A percentile compares a stretch with the other conserved stretches of the same genome.
phyloP scores from a whole-genome alignment of 2,797 vertebrate species.

The Anas flavirostris region DNA sequence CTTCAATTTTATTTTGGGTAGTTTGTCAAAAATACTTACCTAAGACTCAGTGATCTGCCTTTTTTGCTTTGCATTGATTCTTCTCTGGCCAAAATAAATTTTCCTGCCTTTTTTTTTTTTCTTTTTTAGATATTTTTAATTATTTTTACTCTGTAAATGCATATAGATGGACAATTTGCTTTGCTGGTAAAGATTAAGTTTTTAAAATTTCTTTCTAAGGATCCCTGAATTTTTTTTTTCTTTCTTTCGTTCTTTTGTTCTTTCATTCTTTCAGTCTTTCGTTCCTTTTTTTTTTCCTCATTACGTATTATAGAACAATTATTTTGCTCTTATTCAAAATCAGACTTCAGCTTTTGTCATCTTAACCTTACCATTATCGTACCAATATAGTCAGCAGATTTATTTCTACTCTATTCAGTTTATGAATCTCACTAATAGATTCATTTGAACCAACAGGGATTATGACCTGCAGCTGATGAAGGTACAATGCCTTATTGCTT shows the following conservation, averaged over 20 bases:
- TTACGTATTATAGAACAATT: background rate
- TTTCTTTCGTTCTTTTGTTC: background rate
- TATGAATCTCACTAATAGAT: background rate
- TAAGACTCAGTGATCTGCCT: background rate
- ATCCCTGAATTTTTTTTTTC: background rate
- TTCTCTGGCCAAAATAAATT: background rate
- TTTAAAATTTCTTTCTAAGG: background rate
- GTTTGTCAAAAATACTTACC: background rate
- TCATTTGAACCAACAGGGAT: background rate
- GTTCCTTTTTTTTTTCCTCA: background rate
- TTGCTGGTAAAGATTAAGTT: background rate
- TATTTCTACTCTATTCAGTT: background rate
- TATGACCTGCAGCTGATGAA: background rate
- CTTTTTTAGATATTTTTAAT: background rate
- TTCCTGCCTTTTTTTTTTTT: background rate
- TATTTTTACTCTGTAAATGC: background rate
- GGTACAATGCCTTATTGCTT: background rate
- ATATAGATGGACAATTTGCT: background rate
- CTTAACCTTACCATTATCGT: background rate
- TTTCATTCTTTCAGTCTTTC: too few relatives aligned
- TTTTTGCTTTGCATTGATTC: background rate
- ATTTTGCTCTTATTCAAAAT: background rate
- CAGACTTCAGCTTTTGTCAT: background rate
- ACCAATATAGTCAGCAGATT: background rate
- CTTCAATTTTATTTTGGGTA: background rate